These are phyloP conservation scores for Menidia beryllina DNA, from an alignment of 2,113 vertebrate genomes.

Conservation along the genomic window DNA sequence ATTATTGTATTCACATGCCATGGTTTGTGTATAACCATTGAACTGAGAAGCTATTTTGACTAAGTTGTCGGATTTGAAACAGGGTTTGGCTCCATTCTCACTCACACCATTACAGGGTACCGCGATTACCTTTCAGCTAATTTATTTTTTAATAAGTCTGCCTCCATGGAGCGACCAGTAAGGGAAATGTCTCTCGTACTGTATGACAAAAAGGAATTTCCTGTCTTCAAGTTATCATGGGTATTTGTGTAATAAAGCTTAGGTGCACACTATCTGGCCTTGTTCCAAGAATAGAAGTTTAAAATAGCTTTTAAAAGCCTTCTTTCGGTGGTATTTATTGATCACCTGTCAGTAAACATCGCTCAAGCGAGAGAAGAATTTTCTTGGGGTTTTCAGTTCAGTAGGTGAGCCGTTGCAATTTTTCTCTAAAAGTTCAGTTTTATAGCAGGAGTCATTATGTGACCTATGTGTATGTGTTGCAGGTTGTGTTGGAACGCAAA, in stretches of 20 bases:
- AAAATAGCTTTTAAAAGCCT: constrained; percentile 26
- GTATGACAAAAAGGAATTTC: too few relatives aligned
- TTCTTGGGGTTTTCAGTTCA: neutral
- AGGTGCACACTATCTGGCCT: neutral
- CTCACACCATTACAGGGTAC: constrained; percentile 12
- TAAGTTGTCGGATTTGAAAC: constrained; percentile 27
- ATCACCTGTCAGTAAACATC: constrained; percentile 43
- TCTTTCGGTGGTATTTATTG: constrained; percentile 50
- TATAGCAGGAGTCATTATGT: constrained; percentile 16
- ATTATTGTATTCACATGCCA: constrained; percentile 21
- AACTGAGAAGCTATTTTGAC: constrained; percentile 9
- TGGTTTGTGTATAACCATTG: neutral
- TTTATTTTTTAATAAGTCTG: constrained; percentile 34
- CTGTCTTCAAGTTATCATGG: neutral
- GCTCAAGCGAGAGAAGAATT: constrained; percentile 12
- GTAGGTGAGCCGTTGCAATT: constrained; percentile 12
- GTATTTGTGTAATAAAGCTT: neutral
- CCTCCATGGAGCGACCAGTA: neutral
- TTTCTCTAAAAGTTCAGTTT: constrained; percentile 39
- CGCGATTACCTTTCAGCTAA: constrained; percentile 39
- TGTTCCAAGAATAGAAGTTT: constrained; percentile 8
- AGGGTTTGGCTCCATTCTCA: constrained; percentile 30
- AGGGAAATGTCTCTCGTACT: too few relatives aligned
- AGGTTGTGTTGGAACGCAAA: constrained; percentile 20
- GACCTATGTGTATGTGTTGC: constrained; percentile 18